Percentiles rank a stretch among this genome's conserved stretches.
Conservation (phyloP, 1,140 invertebrate genomes). For the Temnothorax longispinosus region DNA sequence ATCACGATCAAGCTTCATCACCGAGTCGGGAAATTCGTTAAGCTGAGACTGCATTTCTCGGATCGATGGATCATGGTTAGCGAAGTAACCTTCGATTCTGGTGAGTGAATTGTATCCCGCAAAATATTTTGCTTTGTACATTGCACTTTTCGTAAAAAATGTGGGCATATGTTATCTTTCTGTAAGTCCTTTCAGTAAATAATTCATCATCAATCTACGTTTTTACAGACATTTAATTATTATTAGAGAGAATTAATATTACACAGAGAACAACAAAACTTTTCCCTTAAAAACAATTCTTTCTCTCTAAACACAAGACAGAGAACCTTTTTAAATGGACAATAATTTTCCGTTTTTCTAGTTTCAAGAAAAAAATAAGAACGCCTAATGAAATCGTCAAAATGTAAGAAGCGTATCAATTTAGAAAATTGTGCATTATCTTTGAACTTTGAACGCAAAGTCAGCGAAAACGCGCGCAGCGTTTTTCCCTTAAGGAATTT, state of each 20-base stretch:
- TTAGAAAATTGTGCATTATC: slow-evolving; percentile 26
- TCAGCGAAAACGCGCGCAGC: neutral
- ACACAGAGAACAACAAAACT: neutral
- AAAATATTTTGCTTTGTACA: neutral
- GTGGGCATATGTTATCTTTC: neutral
- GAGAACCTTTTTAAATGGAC: neutral
- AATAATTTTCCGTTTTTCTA: neutral
- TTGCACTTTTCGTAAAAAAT: neutral
- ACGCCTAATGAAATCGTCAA: slow-evolving; percentile 16
- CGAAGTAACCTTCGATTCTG: slow-evolving; percentile 93
- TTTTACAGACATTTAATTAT: neutral
- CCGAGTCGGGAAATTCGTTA: slow-evolving; percentile 93
- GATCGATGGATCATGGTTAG: slow-evolving; percentile 96
- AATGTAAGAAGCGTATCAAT: slow-evolving; percentile 17
- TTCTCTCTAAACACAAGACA: neutral
- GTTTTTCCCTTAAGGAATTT: slow-evolving; percentile 39
- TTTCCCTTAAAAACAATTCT: neutral
- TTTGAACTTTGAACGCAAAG: slow-evolving; percentile 25
- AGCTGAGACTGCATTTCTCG: slow-evolving; percentile 93
- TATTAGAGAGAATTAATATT: neutral
- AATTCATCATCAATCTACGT: neutral
- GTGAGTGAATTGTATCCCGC: slow-evolving; percentile 83
- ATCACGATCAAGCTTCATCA: slow-evolving; percentile 94
- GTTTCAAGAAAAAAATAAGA: slow-evolving; percentile 8
- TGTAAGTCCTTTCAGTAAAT: neutral